A percentile compares a stretch with the other conserved stretches of the same genome.
phyloP scores from a whole-genome alignment of 2,113 vertebrate genomes.

The Trematomus loennbergii region DNA sequence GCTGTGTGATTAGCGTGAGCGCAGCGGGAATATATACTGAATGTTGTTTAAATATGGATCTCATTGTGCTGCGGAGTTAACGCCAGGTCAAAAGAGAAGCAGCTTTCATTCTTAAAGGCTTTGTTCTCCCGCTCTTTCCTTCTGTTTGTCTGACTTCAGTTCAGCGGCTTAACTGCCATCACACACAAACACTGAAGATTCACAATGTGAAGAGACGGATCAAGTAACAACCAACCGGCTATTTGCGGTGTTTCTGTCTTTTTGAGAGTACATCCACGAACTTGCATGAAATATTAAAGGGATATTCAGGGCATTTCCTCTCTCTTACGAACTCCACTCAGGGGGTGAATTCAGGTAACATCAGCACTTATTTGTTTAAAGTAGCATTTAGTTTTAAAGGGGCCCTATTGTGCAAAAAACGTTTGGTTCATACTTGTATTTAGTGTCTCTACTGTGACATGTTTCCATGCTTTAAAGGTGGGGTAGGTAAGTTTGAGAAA shows the following conservation, averaged over 20 bases:
- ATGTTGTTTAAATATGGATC: slow-evolving; percentile 73
- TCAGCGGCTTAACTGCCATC: not conserved
- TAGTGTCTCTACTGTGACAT: no score
- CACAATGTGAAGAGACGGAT: not conserved
- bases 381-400: not conserved
- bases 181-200: not conserved
- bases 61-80: slow-evolving; percentile 39
- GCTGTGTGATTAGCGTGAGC: slow-evolving; percentile 42
- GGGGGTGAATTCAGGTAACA: not conserved
- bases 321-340: not conserved
- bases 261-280: not conserved
- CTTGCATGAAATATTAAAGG: not conserved
- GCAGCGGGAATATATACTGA: slow-evolving; percentile 15
- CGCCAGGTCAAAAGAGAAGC: slow-evolving; percentile 52
- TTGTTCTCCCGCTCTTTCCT: slow-evolving; percentile 27
- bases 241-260: not conserved
- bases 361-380: not conserved
- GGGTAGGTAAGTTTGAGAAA: no score
- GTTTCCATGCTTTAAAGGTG: no score
- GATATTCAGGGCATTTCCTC: not conserved
- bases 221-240: not conserved
- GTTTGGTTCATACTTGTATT: no score
- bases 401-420: no score
- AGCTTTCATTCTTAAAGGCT: slow-evolving; percentile 64
- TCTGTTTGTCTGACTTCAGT: slow-evolving; percentile 16